A percentile compares a stretch with the other conserved stretches of the same genome.
phyloP scores from a whole-genome alignment of 23 tunicate genomes.

The Clavelina lepadiformis region DNA sequence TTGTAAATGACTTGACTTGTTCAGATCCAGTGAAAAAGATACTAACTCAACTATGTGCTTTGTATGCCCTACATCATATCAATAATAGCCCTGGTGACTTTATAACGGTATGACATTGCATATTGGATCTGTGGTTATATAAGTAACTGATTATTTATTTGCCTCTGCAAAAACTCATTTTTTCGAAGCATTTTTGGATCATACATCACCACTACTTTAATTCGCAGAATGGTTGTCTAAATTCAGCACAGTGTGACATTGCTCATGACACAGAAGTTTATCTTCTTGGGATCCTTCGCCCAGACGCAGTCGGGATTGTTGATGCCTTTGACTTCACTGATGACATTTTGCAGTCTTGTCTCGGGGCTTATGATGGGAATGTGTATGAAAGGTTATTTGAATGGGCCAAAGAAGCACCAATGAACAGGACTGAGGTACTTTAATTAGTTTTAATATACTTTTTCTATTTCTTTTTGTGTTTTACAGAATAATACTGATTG shows the following conservation, averaged over 20 bases:
- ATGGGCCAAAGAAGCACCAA: slow-evolving; percentile 39
- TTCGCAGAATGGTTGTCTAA: slow-evolving; percentile 18
- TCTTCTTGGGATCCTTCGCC: slow-evolving; percentile 37
- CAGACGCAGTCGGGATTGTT: slow-evolving; percentile 76
- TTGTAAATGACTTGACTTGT: slow-evolving; percentile 8
- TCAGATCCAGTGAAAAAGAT: slow-evolving; percentile 21
- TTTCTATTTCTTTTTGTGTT: no score
- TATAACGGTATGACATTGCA: slow-evolving; percentile 47
- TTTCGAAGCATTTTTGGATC: no score
- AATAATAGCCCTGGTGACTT: slow-evolving; percentile 44
- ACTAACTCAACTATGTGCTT: slow-evolving; percentile 32
- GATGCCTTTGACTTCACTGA: slow-evolving; percentile 90
- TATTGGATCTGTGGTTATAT: no score
- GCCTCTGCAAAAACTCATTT: no score
- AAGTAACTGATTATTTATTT: no score
- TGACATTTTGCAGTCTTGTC: slow-evolving; percentile 50
- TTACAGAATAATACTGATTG: no score
- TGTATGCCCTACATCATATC: slow-evolving; percentile 53
- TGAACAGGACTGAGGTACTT: slow-evolving; percentile 42
- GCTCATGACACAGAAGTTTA: slow-evolving; percentile 49
- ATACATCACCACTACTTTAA: no score
- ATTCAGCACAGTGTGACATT: slow-evolving; percentile 17
- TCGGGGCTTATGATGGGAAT: slow-evolving; percentile 89
- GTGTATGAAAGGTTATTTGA: slow-evolving; percentile 81
- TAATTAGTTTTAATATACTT: not conserved